Evolutionary conservation across 1,140 invertebrate genomes (phyloP), one percentile per base, ranked within the genome.

Genomic region (Dinothrombium tinctorium): DNA sequence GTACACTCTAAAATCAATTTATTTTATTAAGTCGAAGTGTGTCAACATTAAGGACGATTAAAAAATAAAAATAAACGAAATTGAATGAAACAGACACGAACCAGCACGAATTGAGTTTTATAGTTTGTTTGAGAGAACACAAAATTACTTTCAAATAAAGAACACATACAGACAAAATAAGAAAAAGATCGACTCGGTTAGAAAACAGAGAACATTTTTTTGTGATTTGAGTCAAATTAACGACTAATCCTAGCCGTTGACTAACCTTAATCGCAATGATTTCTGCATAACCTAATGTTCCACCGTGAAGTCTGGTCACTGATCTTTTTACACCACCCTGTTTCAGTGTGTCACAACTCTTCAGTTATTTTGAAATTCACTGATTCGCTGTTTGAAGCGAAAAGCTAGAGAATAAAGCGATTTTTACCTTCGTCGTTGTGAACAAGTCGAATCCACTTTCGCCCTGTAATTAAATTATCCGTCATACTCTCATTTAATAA

Each of bases 211-310:
- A n/a, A n/a, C n/a, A n/a, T n/a, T n/a, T n/a, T n/a, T n/a, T n/a
- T n/a, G n/a, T n/a, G n/a, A n/a, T n/a, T n/a, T n/a, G n/a, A n/a
- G n/a, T n/a, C n/a, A n/a, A n/a, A n/a, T n/a, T n/a, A n/a, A n/a
- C n/a, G n/a, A n/a, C n/a, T n/a, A n/a, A n/a, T 14, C n/a, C n/a
- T n/a, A n/a, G n/a, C n/a, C n/a, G n/a, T 25, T 26, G n/a, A 39
- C 24, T 51, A 51, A 87, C 82, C 82, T 89, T 87, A 50, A 89
- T 76, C 57, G 81, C 81, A 62, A 87, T 81, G 64, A 87, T 83
- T 71, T 87, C 81, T 48, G 82, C 81, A 62, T 78, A 81, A 55
- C 78, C 78, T 55, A 82, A 66, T 46, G 76, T 76, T 51, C 77
- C 77, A 54, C 77, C 76, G 55, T 75, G 68, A 51, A 81, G 66